A percentile compares a stretch with the other conserved stretches of the same genome.
Evolutionary conservation across 2,113 vertebrate genomes (phyloP).

Genomic region (Apaloderma vittatum): DNA sequence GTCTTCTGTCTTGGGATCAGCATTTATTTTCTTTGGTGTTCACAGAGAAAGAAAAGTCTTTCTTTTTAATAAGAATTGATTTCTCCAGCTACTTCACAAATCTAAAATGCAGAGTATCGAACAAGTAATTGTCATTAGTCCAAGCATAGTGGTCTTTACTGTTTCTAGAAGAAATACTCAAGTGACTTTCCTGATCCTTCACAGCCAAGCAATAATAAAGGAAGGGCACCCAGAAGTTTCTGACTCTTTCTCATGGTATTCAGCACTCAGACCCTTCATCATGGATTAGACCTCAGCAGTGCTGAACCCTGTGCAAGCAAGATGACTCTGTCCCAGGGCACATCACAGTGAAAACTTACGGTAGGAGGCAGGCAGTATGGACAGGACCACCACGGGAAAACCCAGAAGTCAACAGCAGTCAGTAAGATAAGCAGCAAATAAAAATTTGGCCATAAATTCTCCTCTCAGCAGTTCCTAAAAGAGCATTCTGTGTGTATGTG

Average conservation of each 20-base stretch:
- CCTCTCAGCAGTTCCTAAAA: neutral
- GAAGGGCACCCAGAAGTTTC: neutral
- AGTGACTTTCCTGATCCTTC: neutral
- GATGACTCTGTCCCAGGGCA: neutral
- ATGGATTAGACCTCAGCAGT: neutral
- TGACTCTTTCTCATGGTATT: neutral
- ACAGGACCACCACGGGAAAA: neutral
- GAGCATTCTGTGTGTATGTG: fast-evolving
- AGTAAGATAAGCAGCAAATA: neutral
- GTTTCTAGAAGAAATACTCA: neutral
- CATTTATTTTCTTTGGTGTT: neutral
- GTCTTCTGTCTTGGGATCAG: neutral
- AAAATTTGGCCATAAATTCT: neutral
- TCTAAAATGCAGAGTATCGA: neutral
- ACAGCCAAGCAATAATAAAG: neutral
- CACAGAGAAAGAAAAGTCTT: neutral
- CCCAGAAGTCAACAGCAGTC: neutral
- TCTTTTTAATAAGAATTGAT: neutral
- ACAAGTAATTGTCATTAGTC: neutral
- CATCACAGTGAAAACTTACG: neutral
- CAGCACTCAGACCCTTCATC: neutral
- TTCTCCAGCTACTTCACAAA: neutral
- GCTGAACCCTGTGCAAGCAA: neutral
- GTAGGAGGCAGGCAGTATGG: neutral
- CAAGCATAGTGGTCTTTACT: neutral